Percentiles rank a stretch among this genome's conserved stretches.
Evolutionary conservation across 2,113 vertebrate species (phyloP).

Genomic region (Thalassoma bifasciatum): DNA sequence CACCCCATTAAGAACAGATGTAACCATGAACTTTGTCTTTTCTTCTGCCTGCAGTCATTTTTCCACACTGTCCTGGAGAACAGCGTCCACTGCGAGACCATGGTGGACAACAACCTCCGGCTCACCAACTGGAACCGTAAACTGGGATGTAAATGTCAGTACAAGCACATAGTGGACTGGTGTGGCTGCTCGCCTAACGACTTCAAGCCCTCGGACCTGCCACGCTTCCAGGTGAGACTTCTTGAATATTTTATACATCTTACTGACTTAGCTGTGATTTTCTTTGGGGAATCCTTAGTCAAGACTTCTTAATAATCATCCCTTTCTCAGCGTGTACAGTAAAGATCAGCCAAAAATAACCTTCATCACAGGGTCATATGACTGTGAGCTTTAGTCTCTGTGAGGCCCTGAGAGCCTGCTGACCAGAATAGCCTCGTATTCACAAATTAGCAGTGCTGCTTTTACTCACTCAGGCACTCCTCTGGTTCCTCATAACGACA

Average conservation of each 20-base stretch:
- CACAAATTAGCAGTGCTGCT: conserved; percentile 64
- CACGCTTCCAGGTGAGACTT: conserved; percentile 91
- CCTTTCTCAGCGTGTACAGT: not conserved
- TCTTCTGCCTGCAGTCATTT: conserved; percentile 81
- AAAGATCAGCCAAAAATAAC: not conserved
- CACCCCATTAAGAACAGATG: too few species aligned
- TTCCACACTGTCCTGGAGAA: conserved; percentile 95
- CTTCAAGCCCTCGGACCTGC: conserved; percentile 92
- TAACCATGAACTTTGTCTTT: too few species aligned
- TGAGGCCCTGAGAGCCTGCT: not conserved
- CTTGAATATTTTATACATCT: too few species aligned
- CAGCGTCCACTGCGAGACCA: conserved; percentile 88
- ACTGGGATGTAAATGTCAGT: conserved; percentile 93
- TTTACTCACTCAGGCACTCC: conserved; percentile 1
- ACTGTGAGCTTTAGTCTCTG: not conserved
- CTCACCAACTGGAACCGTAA: conserved; percentile 98
- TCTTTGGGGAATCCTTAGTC: not conserved
- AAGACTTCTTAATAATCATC: not conserved
- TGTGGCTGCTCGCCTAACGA: conserved; percentile 94
- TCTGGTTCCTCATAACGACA: conserved; percentile 26
- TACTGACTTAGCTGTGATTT: not conserved
- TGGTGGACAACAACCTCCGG: conserved; percentile 95
- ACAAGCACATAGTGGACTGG: conserved; percentile 97
- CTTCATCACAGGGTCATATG: not conserved
- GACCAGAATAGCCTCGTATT: conserved; percentile 65